Conservation (phyloP, 1,140 invertebrate genomes). For the Pteromalus puparum region DNA sequence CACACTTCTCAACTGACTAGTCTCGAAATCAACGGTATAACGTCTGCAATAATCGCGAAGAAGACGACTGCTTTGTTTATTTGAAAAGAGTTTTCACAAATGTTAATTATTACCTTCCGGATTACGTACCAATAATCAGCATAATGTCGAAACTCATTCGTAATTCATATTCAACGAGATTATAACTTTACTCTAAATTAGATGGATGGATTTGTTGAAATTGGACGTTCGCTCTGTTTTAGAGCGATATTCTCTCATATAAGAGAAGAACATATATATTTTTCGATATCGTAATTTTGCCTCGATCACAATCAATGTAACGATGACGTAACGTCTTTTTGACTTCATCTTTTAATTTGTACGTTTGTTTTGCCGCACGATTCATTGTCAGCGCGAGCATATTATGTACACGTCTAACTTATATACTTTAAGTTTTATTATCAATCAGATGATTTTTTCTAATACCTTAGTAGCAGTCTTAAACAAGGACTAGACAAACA, state of each 20-base stretch:
- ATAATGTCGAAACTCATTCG: neutral
- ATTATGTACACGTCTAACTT: neutral
- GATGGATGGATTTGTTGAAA: neutral
- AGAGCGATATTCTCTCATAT: neutral
- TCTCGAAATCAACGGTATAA: neutral
- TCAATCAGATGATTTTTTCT: neutral
- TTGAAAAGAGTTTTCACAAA: neutral
- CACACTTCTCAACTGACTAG: conserved; percentile 3
- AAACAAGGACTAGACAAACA: neutral
- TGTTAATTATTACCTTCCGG: neutral
- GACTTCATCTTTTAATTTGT: neutral
- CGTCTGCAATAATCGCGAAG: neutral
- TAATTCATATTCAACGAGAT: neutral
- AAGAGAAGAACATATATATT: too few relatives aligned
- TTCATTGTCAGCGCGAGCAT: neutral
- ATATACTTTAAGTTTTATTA: neutral
- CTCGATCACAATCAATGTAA: neutral
- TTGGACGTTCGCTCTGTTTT: neutral
- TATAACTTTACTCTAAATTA: neutral
- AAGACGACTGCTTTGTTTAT: neutral
- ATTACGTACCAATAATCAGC: neutral
- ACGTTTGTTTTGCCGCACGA: neutral
- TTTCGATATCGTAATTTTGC: neutral
- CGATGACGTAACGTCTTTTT: neutral
- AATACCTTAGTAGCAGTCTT: neutral